These are phyloP conservation scores for Halesus radiatus DNA, from an alignment of 1,140 invertebrate genomes.

Conservation along the genomic window DNA sequence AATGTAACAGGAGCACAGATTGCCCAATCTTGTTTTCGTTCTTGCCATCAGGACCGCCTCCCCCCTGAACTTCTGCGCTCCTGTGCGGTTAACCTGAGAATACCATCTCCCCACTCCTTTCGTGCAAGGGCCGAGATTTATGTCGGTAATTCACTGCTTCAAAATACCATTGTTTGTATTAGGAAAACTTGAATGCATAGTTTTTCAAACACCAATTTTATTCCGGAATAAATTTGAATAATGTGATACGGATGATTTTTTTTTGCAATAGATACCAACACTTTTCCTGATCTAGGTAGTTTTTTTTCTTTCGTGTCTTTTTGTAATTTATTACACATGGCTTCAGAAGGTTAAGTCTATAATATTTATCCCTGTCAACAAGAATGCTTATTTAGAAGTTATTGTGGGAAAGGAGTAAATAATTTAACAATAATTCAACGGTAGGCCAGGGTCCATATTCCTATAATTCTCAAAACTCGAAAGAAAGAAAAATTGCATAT, in stretches of 20 bases:
- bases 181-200: constrained; percentile 40
- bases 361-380: constrained; percentile 20
- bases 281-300: not conserved
- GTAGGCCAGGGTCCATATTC: too few species aligned
- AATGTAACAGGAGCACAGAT: constrained; percentile 51
- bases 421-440: too few species aligned
- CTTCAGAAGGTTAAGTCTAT: constrained; percentile 13
- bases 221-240: constrained; percentile 43
- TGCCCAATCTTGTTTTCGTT: constrained; percentile 56
- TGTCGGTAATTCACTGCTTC: constrained; percentile 47
- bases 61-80: constrained; percentile 39
- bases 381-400: not conserved
- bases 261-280: not conserved
- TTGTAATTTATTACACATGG: constrained; percentile 27
- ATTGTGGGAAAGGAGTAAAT: too few species aligned
- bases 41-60: constrained; percentile 30
- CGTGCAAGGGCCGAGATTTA: constrained; percentile 42
- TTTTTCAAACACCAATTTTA: constrained; percentile 36
- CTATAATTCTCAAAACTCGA: too few species aligned
- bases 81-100: constrained; percentile 49
- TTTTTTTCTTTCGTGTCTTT: constrained; percentile 32
- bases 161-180: constrained; percentile 46
- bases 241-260: constrained; percentile 16
- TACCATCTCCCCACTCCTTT: not conserved
- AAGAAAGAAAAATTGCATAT: too few species aligned